These are phyloP conservation scores for Leptopilina clavipes DNA, from an alignment of 1,140 invertebrate genomes.

Conservation along the genomic window DNA sequence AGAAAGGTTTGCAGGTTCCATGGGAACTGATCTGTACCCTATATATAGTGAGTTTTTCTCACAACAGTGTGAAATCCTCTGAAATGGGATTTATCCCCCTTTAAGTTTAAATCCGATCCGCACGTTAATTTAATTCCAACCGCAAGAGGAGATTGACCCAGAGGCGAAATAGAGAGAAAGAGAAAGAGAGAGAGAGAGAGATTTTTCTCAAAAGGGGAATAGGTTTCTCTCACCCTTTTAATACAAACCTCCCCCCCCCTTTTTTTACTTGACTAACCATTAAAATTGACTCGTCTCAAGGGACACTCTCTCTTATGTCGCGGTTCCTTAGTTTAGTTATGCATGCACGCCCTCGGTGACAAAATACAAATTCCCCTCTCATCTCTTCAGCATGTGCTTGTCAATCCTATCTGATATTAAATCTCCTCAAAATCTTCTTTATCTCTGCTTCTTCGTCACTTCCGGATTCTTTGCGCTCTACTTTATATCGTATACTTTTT, in stretches of 20 bases:
- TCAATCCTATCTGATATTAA: constrained; percentile 72
- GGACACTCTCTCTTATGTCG: constrained; percentile 41
- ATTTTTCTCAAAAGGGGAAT: constrained; percentile 20
- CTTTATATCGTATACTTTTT: constrained; percentile 19
- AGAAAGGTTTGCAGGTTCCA: neutral
- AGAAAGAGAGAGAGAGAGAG: no score
- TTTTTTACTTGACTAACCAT: constrained; percentile 44
- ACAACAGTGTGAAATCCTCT: constrained; percentile 5
- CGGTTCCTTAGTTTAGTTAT: constrained; percentile 58
- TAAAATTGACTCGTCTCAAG: constrained; percentile 59
- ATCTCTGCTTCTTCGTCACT: constrained; percentile 47
- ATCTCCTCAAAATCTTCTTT: constrained; percentile 64
- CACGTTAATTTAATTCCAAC: constrained; percentile 17
- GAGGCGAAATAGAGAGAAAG: neutral
- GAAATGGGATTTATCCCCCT: constrained; percentile 23
- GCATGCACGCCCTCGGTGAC: constrained; percentile 62
- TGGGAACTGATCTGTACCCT: neutral
- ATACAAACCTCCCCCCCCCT: no score
- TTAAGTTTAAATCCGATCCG: constrained; percentile 27
- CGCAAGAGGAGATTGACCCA: constrained; percentile 32
- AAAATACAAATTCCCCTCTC: constrained; percentile 64
- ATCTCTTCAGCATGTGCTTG: constrained; percentile 55
- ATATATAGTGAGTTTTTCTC: neutral
- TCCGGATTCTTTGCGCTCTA: constrained; percentile 43
- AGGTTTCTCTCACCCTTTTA: neutral